phyloP scores from a whole-genome alignment of 2,888 invertebrate genomes.

The Lordiphosa fenestrarum region DNA sequence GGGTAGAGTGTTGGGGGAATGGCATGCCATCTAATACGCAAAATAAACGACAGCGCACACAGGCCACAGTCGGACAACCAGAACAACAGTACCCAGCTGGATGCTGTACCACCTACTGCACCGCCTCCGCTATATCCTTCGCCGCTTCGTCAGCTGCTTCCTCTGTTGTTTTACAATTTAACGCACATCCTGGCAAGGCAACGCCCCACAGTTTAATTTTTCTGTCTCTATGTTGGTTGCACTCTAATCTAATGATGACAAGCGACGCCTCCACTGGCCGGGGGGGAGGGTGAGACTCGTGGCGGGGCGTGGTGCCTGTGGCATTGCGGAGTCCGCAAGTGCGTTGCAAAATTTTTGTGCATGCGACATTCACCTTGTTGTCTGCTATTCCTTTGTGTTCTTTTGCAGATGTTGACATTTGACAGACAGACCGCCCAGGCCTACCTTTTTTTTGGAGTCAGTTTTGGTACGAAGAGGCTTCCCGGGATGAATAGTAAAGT shows the following conservation, averaged over 20 bases:
- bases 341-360: conserved; percentile 44
- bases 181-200: conserved; percentile 70
- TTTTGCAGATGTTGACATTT: conserved; percentile 11
- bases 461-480: not conserved
- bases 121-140: not conserved
- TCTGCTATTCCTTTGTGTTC: not conserved
- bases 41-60: conserved; percentile 63
- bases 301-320: conserved; percentile 14
- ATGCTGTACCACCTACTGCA: conserved; percentile 24
- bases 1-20: conserved; percentile 49
- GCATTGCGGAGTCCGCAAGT: conserved; percentile 10
- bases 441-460: not conserved
- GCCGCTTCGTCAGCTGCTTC: not conserved
- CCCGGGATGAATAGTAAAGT: too few species aligned
- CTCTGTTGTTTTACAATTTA: conserved; percentile 72
- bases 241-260: conserved; percentile 75
- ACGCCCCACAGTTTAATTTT: conserved; percentile 61
- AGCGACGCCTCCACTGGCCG: conserved; percentile 42
- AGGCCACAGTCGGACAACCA: conserved; percentile 62
- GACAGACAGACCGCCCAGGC: conserved; percentile 3
- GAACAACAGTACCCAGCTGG: conserved; percentile 47
- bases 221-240: conserved; percentile 30
- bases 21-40: conserved; percentile 73
- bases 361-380: conserved; percentile 29
- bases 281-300: too few species aligned